Evolutionary conservation across 2,888 invertebrate genomes (phyloP).

Genomic region (Trichacis sp.): DNA sequence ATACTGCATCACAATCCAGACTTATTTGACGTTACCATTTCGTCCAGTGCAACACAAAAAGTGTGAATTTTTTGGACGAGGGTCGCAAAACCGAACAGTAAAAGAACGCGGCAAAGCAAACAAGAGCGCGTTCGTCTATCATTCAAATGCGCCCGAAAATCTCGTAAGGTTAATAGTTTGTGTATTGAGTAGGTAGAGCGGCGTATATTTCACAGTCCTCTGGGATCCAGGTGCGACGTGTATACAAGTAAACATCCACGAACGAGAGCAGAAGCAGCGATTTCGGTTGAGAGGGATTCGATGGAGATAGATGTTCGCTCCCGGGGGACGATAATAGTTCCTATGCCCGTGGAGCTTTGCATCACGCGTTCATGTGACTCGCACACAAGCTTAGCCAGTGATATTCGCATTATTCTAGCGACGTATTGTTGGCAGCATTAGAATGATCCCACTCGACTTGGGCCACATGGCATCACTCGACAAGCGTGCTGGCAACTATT

Average conservation of each 20-base stretch:
- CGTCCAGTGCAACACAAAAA: too few relatives aligned
- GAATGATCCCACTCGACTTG: conserved; percentile 65
- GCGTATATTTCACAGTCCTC: conserved; percentile 33
- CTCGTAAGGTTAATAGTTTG: conserved; percentile 53
- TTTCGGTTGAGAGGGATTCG: conserved; percentile 65
- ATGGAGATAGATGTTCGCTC: conserved; percentile 67
- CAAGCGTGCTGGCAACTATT: conserved; percentile 9
- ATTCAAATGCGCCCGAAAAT: conserved; percentile 15
- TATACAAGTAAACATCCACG: conserved; percentile 34
- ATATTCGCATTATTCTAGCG: conserved; percentile 20
- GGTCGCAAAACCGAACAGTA: too few relatives aligned
- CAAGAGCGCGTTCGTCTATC: neutral
- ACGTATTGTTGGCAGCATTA: conserved; percentile 61
- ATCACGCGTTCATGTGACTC: neutral
- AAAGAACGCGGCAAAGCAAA: neutral
- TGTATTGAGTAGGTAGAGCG: conserved; percentile 46
- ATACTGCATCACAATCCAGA: too few relatives aligned
- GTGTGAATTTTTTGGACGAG: too few relatives aligned
- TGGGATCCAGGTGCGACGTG: conserved; percentile 36
- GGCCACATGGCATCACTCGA: conserved; percentile 61
- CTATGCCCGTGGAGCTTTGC: conserved; percentile 22
- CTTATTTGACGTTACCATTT: too few relatives aligned
- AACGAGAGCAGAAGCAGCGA: conserved; percentile 52
- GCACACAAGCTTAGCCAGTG: conserved; percentile 21
- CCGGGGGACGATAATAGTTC: conserved; percentile 63